Evolutionary conservation across 2,888 invertebrate species (phyloP), one percentile per base, ranked within the genome.

Genomic region (Macropis europaea): DNA sequence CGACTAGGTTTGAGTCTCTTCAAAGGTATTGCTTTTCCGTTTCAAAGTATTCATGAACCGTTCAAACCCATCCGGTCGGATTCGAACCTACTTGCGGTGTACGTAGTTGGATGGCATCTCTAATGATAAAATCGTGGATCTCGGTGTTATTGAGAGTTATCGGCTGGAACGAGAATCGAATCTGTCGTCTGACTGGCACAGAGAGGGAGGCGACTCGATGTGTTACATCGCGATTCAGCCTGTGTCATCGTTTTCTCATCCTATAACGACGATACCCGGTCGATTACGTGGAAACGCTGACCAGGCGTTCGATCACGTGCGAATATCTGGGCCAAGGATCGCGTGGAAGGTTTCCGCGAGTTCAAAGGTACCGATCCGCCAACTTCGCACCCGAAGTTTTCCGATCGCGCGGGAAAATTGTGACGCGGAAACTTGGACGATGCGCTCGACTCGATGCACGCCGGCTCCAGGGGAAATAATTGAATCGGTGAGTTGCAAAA

Each of bases 291-390:
- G 40, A 70, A 61, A 53, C 60, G 76, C 75, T 75, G 76, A 76
- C 61, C 68, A 57, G 53, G 59, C 64, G 45, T 47, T 71, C 63
- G 75, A 75, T 75, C 61, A 63, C 70, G 73, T 57, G 68, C 32
- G 43, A 68, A 72, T 61, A 76, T 75, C 60, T 75, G 64, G 76
- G 76, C 76, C 76, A 75, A 76, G 76, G 76, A 76, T 76, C 52
- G 48, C 54, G 28, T 9, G 64, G 71, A 66, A 76, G 71, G 61
- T 72, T 75, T 75, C 68, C 63, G 59, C 53, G 70, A 38, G 67
- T 72, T 72, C 71, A 61, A 72, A 76, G 75, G 53, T 73, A 30
- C 73, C 68, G 62, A 67, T 66, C 40, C 17, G 17, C 30, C 19
- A 24, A 17, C 47, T 34, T 17, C 22, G 24, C 47, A 50, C 22